Percentiles rank a stretch among this genome's conserved stretches.
Evolutionary conservation across 2,888 invertebrate species (phyloP).

Genomic region (Anthophora plumipes): DNA sequence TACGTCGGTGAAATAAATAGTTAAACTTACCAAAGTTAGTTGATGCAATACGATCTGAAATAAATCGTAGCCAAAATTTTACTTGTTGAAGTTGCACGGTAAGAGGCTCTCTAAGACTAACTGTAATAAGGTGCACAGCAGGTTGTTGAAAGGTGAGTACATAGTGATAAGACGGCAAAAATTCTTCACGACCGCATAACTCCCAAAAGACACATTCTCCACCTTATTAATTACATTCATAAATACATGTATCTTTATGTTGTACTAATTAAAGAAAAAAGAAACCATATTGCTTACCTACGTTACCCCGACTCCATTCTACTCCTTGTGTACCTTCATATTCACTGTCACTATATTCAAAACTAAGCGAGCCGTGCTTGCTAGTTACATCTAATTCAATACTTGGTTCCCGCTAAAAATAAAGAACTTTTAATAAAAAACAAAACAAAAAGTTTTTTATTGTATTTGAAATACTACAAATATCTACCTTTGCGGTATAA

Average conservation of each 20-base stretch:
- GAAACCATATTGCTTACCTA: slow-evolving; percentile 74
- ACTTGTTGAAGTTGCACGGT: slow-evolving; percentile 89
- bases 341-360: slow-evolving; percentile 85
- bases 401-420: slow-evolving; percentile 84
- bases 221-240: slow-evolving; percentile 77
- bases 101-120: slow-evolving; percentile 89
- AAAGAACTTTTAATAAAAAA: slow-evolving; percentile 25
- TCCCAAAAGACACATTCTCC: slow-evolving; percentile 89
- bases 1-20: neutral
- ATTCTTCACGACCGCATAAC: slow-evolving; percentile 91
- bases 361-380: slow-evolving; percentile 87
- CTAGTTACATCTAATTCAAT: slow-evolving; percentile 88
- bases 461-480: neutral
- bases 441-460: neutral
- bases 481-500: slow-evolving; percentile 78
- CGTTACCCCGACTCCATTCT: slow-evolving; percentile 81
- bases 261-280: slow-evolving; percentile 10
- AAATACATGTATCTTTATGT: slow-evolving; percentile 17
- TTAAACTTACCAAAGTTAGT: slow-evolving; percentile 86
- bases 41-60: slow-evolving; percentile 88
- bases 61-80: slow-evolving; percentile 91
- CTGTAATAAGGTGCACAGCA: slow-evolving; percentile 88
- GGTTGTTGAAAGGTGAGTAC: slow-evolving; percentile 86
- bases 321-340: slow-evolving; percentile 83
- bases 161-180: slow-evolving; percentile 90